These are phyloP conservation scores for Saccostrea cuccullata DNA, from an alignment of 1,140 invertebrate genomes.

Conservation along the genomic window DNA sequence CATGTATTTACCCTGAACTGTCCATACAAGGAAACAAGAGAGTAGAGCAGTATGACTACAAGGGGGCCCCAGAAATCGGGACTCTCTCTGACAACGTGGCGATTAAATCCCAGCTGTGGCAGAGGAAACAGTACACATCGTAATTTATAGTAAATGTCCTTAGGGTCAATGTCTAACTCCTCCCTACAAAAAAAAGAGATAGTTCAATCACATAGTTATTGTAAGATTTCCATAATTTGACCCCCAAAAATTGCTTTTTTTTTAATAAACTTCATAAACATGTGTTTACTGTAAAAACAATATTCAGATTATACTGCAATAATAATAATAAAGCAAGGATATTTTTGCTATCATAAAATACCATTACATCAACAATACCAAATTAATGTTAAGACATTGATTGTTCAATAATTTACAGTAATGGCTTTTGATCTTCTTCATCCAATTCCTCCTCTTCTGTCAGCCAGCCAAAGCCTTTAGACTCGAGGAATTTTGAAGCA, in stretches of 20 bases:
- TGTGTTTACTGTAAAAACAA: background rate
- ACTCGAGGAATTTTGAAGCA: constrained; percentile 73
- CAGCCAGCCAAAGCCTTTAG: constrained; percentile 78
- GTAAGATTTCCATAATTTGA: background rate
- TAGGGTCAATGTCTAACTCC: constrained; percentile 80
- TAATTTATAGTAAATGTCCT: constrained; percentile 80
- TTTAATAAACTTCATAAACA: background rate
- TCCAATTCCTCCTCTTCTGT: constrained; percentile 77
- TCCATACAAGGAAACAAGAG: constrained; percentile 79
- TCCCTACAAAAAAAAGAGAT: constrained; percentile 73
- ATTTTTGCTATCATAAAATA: background rate
- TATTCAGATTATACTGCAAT: background rate
- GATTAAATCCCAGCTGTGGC: constrained; percentile 78
- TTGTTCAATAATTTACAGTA: constrained; percentile 72
- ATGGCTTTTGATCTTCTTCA: constrained; percentile 75
- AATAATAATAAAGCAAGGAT: background rate
- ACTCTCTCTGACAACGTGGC: constrained; percentile 78
- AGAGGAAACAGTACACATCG: constrained; percentile 79
- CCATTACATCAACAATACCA: background rate
- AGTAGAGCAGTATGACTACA: constrained; percentile 78
- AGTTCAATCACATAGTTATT: background rate
- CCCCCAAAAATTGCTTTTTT: background rate
- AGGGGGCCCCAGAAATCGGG: constrained; percentile 81
- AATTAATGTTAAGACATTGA: background rate
- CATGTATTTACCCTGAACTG: constrained; percentile 77